These are phyloP conservation scores for Zosterops borbonicus DNA, from an alignment of 2,113 vertebrate species.

Conservation along the genomic window DNA sequence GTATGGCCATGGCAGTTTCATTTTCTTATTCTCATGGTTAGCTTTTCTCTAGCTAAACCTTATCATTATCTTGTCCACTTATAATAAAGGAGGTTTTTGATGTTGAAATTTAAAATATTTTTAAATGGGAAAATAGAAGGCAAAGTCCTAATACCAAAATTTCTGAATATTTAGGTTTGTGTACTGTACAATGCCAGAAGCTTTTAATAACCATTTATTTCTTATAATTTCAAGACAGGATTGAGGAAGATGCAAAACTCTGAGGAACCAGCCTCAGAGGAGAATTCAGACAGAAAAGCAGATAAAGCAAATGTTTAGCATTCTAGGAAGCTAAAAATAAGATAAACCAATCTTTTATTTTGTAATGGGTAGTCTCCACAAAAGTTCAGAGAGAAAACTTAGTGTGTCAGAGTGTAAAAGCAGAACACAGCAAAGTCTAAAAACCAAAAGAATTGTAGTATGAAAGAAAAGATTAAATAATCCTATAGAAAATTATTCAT, in stretches of 20 bases:
- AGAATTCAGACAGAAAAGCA: background rate
- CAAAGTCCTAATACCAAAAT: background rate
- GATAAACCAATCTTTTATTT: slow-evolving; percentile 40
- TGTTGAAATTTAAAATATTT: background rate
- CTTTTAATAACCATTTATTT: background rate
- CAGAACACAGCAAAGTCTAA: background rate
- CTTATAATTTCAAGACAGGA: background rate
- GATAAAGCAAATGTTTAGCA: slow-evolving; percentile 34
- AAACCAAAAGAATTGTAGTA: background rate
- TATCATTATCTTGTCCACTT: background rate
- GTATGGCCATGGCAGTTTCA: background rate
- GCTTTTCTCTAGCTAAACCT: background rate
- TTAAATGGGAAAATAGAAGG: background rate
- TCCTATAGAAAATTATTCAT: background rate
- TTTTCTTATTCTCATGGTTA: background rate
- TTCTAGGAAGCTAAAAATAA: slow-evolving; percentile 6
- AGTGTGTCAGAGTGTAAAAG: slow-evolving; percentile 27
- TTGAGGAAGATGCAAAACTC: background rate
- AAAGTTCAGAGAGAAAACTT: background rate
- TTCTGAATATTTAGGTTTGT: background rate
- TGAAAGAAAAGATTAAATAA: background rate
- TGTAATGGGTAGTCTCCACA: background rate
- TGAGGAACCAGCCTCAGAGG: background rate
- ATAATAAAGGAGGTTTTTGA: background rate
- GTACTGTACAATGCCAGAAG: background rate